Evolutionary conservation across 2,888 invertebrate genomes (phyloP), one percentile per base, ranked within the genome.

Genomic region (Clusia tigrina): DNA sequence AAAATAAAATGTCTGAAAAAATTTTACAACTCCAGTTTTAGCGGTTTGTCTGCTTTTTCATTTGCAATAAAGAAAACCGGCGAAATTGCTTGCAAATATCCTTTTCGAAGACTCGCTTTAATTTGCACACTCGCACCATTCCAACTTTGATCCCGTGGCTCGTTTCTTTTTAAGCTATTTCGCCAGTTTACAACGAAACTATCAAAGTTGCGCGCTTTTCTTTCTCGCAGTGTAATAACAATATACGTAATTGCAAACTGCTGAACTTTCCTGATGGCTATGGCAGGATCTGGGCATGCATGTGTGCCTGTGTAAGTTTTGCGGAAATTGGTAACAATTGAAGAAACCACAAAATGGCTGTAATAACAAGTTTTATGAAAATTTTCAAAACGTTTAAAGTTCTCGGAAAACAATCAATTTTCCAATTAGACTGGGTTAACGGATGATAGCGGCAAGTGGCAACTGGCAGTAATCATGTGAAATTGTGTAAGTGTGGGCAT

Each of bases 261-360:
- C 58, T 48, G 62, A 22, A 62, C 56, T 56, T 60, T 46, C 57
- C 46, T 48, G 38, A n/a, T 51, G 12, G 42, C 42, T 15, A 42
- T 32, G 32, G 32, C 10, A 42, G n/a, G 15, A 6, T 48, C 22
- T 48, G 48, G 3, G 48, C 20, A 2, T 48, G 48, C 22, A 5
- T 48, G 3, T 48, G 48, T 48, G 48, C 10, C 9, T 48, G 32
- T 32, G 48, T 48, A 48, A 18, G 48, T 48, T 42, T 48, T 48
- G 61, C 69, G 72, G 69, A 74, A 74, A 78, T 78, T 78, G 78
- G 73, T 71, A 74, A 73, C 78, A 78, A 78, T 76, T 78, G 78
- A 70, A 73, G 68, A 67, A 62, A 68, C 74, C 78, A 69, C 78
- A 75, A 75, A 78, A 79, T 78, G 74, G 67, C 76, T 70, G 66